Evolutionary conservation across 2,113 vertebrate genomes (phyloP).

Genomic region (Mola mola): DNA sequence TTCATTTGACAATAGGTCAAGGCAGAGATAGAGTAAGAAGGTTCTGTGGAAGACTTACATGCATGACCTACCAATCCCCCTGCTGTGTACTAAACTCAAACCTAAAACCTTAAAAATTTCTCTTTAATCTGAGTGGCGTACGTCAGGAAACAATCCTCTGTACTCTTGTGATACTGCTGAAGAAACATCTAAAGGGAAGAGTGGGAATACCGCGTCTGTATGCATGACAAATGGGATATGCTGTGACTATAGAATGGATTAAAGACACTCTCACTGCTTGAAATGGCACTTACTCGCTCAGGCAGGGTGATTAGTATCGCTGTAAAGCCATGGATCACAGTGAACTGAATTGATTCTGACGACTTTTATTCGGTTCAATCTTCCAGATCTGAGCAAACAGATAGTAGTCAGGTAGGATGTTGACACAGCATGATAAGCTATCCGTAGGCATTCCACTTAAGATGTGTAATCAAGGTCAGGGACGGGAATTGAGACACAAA

Average conservation of each 20-base stretch:
- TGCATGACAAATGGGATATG: neutral
- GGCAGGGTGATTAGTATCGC: conserved; percentile 1
- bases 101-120: conserved; percentile 50
- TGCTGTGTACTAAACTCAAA: conserved; percentile 42
- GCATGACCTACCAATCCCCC: neutral
- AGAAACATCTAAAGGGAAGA: conserved; percentile 13
- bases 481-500: conserved; percentile 30
- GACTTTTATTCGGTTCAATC: conserved; percentile 10
- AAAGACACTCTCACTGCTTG: neutral
- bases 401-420: conserved; percentile 40
- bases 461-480: conserved; percentile 46
- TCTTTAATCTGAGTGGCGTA: conserved; percentile 44
- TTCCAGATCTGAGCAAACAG: conserved; percentile 49
- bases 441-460: conserved; percentile 60
- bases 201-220: neutral
- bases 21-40: too few species aligned
- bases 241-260: neutral
- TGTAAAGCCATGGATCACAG: neutral
- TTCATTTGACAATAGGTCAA: neutral
- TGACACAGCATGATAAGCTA: conserved; percentile 62
- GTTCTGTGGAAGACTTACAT: conserved; percentile 11
- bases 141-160: conserved; percentile 45
- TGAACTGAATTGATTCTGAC: neutral
- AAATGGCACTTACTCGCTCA: neutral
- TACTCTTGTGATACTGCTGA: conserved; percentile 10